Evolutionary conservation across 2,113 vertebrate genomes (phyloP).

Genomic region (Malurus melanocephalus): DNA sequence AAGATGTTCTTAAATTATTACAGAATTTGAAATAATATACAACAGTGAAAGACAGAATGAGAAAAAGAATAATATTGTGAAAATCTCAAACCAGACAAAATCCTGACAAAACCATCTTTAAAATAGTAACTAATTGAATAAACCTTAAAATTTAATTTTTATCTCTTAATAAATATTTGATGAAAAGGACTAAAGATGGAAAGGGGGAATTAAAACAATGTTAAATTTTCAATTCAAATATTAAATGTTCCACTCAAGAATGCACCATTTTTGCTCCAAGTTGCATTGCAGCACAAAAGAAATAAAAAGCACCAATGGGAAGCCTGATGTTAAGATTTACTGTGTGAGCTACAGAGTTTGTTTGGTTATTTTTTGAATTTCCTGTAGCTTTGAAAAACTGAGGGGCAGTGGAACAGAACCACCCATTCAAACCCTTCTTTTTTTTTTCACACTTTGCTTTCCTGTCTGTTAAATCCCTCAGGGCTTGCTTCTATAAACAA

Average conservation of each 20-base stretch:
- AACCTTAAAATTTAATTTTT: background rate
- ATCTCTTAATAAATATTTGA: background rate
- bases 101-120: background rate
- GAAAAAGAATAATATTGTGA: background rate
- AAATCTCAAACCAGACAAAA: background rate
- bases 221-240: background rate
- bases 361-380: background rate
- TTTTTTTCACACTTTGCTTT: constrained; percentile 27
- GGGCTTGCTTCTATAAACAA: constrained; percentile 37
- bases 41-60: background rate
- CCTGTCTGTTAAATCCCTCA: constrained; percentile 25
- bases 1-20: constrained; percentile 24
- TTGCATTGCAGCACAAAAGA: background rate
- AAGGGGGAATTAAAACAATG: background rate
- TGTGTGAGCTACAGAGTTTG: background rate
- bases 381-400: background rate
- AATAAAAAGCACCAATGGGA: background rate
- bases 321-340: background rate
- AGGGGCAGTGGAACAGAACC: constrained; percentile 1
- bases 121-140: background rate
- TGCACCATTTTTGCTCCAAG: background rate
- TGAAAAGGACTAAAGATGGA: background rate
- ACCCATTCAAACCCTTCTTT: constrained; percentile 7
- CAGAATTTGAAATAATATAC: constrained; percentile 20
- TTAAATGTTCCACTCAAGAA: background rate